A percentile compares a stretch with the other conserved stretches of the same genome.
Evolutionary conservation across 2,888 invertebrate species (phyloP).

Genomic region (Magallana nippona): DNA sequence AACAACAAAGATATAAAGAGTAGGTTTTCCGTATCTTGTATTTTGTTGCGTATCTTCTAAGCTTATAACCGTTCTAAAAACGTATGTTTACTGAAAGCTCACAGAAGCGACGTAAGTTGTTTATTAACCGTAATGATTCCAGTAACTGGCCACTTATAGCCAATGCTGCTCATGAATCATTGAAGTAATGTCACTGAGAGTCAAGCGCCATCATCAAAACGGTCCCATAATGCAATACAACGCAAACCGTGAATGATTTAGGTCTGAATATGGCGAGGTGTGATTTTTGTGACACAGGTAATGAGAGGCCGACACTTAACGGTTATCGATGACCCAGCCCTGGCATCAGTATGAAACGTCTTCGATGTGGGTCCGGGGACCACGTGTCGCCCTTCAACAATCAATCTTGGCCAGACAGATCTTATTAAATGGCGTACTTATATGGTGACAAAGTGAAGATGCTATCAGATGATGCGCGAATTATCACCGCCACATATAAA

Average conservation of each 20-base stretch:
- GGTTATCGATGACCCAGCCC: constrained; percentile 41
- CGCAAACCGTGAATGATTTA: constrained; percentile 41
- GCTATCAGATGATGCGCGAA: constrained; percentile 14
- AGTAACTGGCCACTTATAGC: neutral
- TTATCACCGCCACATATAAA: neutral
- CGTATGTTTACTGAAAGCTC: too few species aligned
- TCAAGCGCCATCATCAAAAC: neutral
- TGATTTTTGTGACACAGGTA: constrained; percentile 47
- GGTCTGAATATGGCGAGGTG: constrained; percentile 41
- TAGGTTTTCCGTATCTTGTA: too few species aligned
- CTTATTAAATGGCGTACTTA: constrained; percentile 25
- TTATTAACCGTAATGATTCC: neutral
- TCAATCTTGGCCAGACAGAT: constrained; percentile 27
- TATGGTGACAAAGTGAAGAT: constrained; percentile 29
- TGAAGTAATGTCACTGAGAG: constrained; percentile 7
- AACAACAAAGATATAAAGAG: too few species aligned
- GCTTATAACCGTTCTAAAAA: too few species aligned
- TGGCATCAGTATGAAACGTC: neutral
- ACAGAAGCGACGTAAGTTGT: neutral
- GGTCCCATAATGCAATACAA: neutral
- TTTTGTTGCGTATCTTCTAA: too few species aligned
- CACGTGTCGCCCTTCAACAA: neutral
- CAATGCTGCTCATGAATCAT: neutral
- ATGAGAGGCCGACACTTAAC: constrained; percentile 44
- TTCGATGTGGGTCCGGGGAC: constrained; percentile 40